Conservation (phyloP, 2,797 vertebrate species). For the Macrochelys suwanniensis region DNA sequence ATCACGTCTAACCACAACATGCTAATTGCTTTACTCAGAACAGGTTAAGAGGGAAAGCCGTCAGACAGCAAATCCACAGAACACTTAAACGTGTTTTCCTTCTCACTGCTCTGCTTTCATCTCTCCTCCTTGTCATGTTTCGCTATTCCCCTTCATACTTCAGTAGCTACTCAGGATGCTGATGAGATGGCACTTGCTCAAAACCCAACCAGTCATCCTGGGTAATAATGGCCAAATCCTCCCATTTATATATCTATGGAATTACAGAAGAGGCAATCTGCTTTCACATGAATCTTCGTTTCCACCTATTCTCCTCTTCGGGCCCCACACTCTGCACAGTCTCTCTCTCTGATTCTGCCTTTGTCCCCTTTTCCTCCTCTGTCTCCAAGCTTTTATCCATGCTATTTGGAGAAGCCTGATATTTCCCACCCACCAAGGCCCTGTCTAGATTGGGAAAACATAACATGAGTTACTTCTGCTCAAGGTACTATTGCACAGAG, state of each 20-base stretch:
- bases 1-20: background rate
- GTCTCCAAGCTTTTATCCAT: background rate
- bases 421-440: background rate
- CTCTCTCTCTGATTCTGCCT: background rate
- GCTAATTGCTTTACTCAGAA: background rate
- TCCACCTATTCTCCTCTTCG: background rate
- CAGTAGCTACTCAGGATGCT: background rate
- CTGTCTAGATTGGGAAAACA: background rate
- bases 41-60: background rate
- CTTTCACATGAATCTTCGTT: background rate
- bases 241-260: background rate
- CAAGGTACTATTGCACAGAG: background rate
- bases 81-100: slow-evolving; percentile 4
- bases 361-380: background rate
- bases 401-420: background rate
- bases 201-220: background rate
- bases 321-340: background rate
- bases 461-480: background rate
- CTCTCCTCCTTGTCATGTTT: background rate
- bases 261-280: background rate
- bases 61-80: background rate
- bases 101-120: background rate
- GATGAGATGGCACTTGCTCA: background rate
- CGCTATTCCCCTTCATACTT: background rate
- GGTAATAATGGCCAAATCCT: background rate